Percentiles rank a stretch among this genome's conserved stretches.
phyloP scores from a whole-genome alignment of 1,140 invertebrate genomes.

The Zaprionus ghesquierei region DNA sequence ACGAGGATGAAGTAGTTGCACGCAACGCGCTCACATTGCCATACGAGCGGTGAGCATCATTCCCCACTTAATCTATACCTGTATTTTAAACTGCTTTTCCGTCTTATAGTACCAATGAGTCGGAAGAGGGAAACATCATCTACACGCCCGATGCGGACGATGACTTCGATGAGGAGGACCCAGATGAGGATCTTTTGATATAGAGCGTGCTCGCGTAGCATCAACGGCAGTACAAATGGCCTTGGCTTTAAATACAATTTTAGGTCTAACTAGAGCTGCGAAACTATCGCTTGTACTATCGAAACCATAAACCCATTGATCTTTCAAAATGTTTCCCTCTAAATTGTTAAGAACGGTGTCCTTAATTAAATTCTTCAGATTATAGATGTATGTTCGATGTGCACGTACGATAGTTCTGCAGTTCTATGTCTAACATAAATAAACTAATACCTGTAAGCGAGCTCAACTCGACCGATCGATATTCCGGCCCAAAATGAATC shows the following conservation, averaged over 20 bases:
- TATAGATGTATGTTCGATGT: neutral
- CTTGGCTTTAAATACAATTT: constrained; percentile 73
- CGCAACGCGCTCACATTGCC: constrained; percentile 80
- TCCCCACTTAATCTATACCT: neutral
- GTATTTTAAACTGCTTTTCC: neutral
- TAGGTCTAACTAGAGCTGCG: constrained; percentile 39
- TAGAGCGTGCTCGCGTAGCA: constrained; percentile 38
- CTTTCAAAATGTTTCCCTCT: neutral
- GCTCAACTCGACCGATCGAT: constrained; percentile 14
- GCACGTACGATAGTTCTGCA: neutral
- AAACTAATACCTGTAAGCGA: constrained; percentile 27
- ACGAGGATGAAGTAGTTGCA: constrained; percentile 77
- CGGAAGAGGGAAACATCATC: constrained; percentile 83
- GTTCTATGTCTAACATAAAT: constrained; percentile 17
- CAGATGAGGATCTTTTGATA: constrained; percentile 82
- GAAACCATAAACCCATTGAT: neutral
- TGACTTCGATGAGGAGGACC: constrained; percentile 85
- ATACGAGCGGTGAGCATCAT: constrained; percentile 68
- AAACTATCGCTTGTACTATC: neutral
- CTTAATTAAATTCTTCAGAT: neutral
- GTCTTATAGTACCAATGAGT: constrained; percentile 52
- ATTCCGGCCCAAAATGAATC: constrained; percentile 11
- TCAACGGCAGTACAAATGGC: constrained; percentile 73
- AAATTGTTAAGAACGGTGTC: neutral
- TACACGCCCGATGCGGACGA: constrained; percentile 84